A percentile compares a stretch with the other conserved stretches of the same genome.
phyloP scores from a whole-genome alignment of 1,140 invertebrate genomes.

The Drosophila quadrilineata region DNA sequence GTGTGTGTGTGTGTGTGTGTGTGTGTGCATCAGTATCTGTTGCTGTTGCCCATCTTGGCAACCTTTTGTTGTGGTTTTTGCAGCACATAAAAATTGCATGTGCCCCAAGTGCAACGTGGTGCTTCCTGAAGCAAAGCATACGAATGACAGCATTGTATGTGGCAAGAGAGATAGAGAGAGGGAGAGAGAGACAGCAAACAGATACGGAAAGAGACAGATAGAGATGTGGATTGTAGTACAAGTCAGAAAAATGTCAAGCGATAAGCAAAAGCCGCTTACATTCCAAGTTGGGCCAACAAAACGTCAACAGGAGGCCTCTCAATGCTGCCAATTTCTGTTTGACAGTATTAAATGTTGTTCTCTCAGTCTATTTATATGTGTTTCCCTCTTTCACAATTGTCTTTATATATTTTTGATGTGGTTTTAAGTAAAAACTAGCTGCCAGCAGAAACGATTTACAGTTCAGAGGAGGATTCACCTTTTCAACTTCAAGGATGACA shows the following conservation, averaged over 20 bases:
- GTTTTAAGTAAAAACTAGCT: constrained; percentile 27
- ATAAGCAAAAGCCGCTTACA: constrained; percentile 60
- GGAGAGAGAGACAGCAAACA: too few species aligned
- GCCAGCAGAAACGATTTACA: constrained; percentile 44
- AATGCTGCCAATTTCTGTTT: constrained; percentile 41
- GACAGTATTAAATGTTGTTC: constrained; percentile 44
- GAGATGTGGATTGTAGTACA: background rate
- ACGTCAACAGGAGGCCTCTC: background rate
- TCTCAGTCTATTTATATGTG: too few species aligned
- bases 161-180: background rate
- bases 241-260: constrained; percentile 58
- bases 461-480: constrained; percentile 27
- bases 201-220: background rate
- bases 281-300: constrained; percentile 35
- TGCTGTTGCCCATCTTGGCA: constrained; percentile 23
- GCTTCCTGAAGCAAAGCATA: constrained; percentile 7
- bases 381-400: too few species aligned
- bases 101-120: constrained; percentile 16
- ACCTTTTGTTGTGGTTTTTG: constrained; percentile 40
- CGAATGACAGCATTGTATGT: background rate
- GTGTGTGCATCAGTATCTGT: background rate
- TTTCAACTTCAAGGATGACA: background rate
- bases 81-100: constrained; percentile 42
- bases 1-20: background rate
- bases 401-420: constrained; percentile 38